Percentiles rank a stretch among this genome's conserved stretches.
Evolutionary conservation across 2,113 vertebrate genomes (phyloP).

Genomic region (Scomber scombrus): DNA sequence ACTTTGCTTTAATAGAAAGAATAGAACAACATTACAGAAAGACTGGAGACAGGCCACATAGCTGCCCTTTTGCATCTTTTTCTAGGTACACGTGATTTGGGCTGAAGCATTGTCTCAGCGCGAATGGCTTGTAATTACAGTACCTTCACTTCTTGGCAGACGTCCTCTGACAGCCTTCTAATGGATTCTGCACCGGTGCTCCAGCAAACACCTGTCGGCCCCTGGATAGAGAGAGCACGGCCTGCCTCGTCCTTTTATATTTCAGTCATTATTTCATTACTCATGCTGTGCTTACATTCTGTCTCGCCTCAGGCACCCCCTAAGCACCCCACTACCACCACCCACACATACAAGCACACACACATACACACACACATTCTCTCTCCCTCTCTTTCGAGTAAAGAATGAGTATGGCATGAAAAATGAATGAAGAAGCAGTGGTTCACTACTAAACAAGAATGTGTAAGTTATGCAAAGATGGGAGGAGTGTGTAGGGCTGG

Average conservation of each 20-base stretch:
- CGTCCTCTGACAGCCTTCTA: slow-evolving; percentile 70
- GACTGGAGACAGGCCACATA: background rate
- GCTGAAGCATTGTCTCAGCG: slow-evolving; percentile 29
- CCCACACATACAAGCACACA: background rate
- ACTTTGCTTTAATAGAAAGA: slow-evolving; percentile 2
- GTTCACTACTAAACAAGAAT: slow-evolving; percentile 61
- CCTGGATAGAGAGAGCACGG: slow-evolving; percentile 54
- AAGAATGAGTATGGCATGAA: slow-evolving; percentile 62
- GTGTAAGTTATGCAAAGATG: slow-evolving; percentile 42
- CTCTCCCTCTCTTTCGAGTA: too few relatives aligned
- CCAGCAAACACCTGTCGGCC: slow-evolving; percentile 77
- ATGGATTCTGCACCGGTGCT: slow-evolving; percentile 66
- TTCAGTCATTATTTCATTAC: slow-evolving; percentile 83
- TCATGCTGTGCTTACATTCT: slow-evolving; percentile 79
- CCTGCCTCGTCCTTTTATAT: slow-evolving; percentile 71
- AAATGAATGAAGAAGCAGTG: slow-evolving; percentile 67
- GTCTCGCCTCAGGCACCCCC: slow-evolving; percentile 69
- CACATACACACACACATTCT: slow-evolving; percentile 5
- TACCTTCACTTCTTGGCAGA: slow-evolving; percentile 50
- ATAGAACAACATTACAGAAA: background rate
- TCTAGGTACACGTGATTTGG: slow-evolving; percentile 15
- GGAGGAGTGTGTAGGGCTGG: background rate
- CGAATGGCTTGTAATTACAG: slow-evolving; percentile 67
- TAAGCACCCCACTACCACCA: slow-evolving; percentile 43
- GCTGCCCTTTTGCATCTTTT: slow-evolving; percentile 20